Evolutionary conservation across 2,113 vertebrate species (phyloP), one percentile per base, ranked within the genome.

Genomic region (Sarotherodon lohbergeri): DNA sequence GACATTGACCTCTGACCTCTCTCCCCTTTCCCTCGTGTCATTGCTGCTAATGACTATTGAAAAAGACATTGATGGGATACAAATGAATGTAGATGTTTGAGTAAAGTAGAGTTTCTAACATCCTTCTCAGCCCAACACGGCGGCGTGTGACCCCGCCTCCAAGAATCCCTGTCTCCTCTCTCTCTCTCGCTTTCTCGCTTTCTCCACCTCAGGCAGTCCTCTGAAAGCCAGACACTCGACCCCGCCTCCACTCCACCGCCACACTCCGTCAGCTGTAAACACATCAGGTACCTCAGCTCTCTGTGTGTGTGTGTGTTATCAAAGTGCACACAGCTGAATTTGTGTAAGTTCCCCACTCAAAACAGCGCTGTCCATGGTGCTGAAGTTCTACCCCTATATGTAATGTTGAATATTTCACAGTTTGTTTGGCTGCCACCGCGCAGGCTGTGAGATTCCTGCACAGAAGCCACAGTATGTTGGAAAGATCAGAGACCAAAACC

Each of bases 11-110:
- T n/a, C 63, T 24, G 22, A 36, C 50, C 48, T 82, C 50, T 78
- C n/a, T 59, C 46, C 24, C 16, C 54, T 10, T 4, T 46, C 86
- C 80, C 73, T 71, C 1, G 13, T 78, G 48, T 78, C 88, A 3
- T 1, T 10, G 22, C 3, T 39, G 87, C 29, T 88, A 50, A 87
- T 80, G 34, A 32, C 4, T 82, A 50, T 85, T 73, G 86, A 78
- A 17, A 17, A 46, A 84, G 80, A 76, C 90, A 54, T 73, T 82
- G 83, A 89, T 81, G 80, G 81, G 52, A 8, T 86, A 86, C 22
- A 84, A 88, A 93, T 91, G 81, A 88, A 87, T 87, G 84, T 76
- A 48, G 83, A 89, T 71, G 82, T 88, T 84, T 88, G 19, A 41
- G 46, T 66, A n/a, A 92, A 86, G 80, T 81, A 79, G 82, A 80